These are phyloP conservation scores for Tapera naevia DNA, from an alignment of 2,797 vertebrate genomes.

Conservation along the genomic window DNA sequence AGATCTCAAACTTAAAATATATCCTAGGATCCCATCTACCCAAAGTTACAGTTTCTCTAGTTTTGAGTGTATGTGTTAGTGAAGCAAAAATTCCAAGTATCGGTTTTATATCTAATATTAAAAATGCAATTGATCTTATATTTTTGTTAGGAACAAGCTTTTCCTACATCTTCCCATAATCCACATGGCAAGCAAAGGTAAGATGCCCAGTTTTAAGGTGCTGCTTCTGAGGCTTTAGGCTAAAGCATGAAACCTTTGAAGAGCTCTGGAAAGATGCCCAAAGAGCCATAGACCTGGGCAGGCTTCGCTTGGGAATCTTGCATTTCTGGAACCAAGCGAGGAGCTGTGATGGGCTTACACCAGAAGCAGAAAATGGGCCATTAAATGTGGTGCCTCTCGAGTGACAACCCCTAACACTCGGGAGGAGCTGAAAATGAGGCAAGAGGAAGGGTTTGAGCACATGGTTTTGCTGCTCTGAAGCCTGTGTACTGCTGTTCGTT, in stretches of 20 bases:
- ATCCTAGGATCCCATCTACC: neutral
- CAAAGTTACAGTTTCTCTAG: neutral
- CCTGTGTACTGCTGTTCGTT: neutral
- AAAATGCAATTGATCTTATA: neutral
- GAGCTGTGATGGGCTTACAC: neutral
- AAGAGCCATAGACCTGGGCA: neutral
- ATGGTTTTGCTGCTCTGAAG: neutral
- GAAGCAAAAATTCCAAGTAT: neutral
- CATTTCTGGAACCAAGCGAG: neutral
- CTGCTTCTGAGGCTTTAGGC: neutral
- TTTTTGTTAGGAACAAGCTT: neutral
- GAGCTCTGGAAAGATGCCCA: neutral
- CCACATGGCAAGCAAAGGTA: neutral
- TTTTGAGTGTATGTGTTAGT: neutral
- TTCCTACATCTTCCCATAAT: neutral
- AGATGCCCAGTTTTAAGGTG: neutral
- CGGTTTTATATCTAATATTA: neutral
- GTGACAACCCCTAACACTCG: neutral
- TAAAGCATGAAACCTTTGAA: neutral
- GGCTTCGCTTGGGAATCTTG: neutral
- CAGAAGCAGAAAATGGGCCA: neutral
- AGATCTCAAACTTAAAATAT: neutral
- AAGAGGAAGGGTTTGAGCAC: neutral
- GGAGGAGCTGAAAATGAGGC: neutral
- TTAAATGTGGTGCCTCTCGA: neutral